These are phyloP conservation scores for Geophilus truncorum DNA, from an alignment of 2,888 invertebrate species.

Conservation along the genomic window DNA sequence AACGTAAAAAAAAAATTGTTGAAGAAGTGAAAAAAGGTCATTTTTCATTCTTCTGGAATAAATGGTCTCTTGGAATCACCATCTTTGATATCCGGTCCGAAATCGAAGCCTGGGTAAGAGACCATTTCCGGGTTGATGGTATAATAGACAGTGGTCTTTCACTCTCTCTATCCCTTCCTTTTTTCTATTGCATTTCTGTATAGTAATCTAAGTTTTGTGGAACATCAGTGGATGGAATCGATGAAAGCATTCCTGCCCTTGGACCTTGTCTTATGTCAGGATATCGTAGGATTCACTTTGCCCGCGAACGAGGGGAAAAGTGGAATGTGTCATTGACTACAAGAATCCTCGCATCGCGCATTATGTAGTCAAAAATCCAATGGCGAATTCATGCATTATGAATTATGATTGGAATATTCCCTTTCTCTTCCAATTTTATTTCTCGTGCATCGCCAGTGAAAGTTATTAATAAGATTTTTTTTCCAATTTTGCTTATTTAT, in stretches of 20 bases:
- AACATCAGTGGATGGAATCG: background rate
- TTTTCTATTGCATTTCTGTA: background rate
- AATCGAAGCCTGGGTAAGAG: background rate
- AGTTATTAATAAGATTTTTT: background rate
- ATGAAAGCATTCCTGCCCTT: background rate
- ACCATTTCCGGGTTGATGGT: background rate
- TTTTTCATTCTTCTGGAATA: background rate
- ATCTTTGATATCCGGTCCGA: background rate
- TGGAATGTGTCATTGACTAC: background rate
- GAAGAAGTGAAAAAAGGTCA: background rate
- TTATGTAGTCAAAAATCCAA: background rate
- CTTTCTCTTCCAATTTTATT: background rate
- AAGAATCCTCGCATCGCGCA: background rate
- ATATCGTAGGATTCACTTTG: background rate
- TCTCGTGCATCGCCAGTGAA: background rate
- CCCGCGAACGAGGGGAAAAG: background rate
- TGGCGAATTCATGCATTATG: background rate
- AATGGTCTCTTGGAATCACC: background rate
- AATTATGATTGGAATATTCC: background rate
- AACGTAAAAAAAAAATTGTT: background rate
- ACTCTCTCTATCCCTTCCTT: background rate
- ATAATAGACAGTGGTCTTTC: background rate
- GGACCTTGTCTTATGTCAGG: background rate
- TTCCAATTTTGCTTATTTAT: too few relatives aligned
- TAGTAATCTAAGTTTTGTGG: background rate